Conservation (phyloP, 1,140 invertebrate species). For the Micrasema minimum region DNA sequence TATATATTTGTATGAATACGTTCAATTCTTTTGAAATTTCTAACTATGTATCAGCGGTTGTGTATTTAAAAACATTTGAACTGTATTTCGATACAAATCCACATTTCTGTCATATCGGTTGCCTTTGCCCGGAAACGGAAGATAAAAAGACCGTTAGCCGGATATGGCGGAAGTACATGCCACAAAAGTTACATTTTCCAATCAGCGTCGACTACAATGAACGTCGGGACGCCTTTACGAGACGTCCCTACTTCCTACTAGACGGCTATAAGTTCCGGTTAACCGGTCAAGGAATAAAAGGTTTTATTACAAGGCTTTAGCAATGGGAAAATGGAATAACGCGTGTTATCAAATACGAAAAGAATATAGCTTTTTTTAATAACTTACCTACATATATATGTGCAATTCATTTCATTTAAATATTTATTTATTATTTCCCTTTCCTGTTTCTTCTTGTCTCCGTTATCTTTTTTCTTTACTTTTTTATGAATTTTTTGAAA, state of each 20-base stretch:
- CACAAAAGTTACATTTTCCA: constrained; percentile 48
- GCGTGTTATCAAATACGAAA: too few relatives aligned
- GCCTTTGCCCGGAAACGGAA: not conserved
- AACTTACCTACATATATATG: too few relatives aligned
- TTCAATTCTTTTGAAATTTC: too few relatives aligned
- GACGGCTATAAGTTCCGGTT: constrained; percentile 40
- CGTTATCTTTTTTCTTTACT: too few relatives aligned
- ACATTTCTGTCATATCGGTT: constrained; percentile 2
- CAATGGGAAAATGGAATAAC: too few relatives aligned
- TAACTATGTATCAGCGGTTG: not conserved
- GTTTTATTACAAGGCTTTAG: constrained; percentile 24
- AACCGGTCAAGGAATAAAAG: constrained; percentile 42
- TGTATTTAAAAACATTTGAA: too few relatives aligned
- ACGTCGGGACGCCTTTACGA: constrained; percentile 22
- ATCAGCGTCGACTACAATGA: constrained; percentile 44
- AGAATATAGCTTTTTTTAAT: too few relatives aligned
- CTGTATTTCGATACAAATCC: not conserved
- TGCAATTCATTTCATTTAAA: too few relatives aligned
- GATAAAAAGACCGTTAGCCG: not conserved
- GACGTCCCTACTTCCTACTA: constrained; percentile 5
- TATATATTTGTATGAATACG: too few relatives aligned
- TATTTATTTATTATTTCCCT: too few relatives aligned
- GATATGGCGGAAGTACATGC: constrained; percentile 1
- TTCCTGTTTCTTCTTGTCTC: too few relatives aligned
- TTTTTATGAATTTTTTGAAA: too few relatives aligned